Base-by-base conservation (phyloP, 2,888 invertebrate species). In the Amblyjoppa fuscipennis region DNA sequence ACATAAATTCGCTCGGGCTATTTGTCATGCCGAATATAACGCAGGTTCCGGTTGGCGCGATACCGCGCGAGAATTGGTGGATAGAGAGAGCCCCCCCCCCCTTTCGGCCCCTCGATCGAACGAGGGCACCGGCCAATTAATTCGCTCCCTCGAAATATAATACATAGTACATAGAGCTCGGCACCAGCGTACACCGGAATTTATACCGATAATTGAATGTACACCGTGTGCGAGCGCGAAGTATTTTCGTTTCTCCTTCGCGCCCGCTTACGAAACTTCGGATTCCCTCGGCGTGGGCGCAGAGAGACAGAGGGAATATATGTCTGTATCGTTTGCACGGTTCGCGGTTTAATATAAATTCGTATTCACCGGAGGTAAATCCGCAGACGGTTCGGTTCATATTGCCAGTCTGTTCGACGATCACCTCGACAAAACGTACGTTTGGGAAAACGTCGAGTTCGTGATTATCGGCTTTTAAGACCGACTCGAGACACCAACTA, bases 201-300 rank as follows among this genome's bases (percentile, higher is more conserved):
- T 86, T 84, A 81, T 85, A 79, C 69, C 79, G 83, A 81, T 85
- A 87, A 87, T 86, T 87, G 83, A 85, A 86, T 84, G 74, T 74
- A 86, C 76, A 77, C 38, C 53, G 59, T 78, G 64, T 45, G 74
- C 45, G 68, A 20, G 20, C 61, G 68, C 76, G 28, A 68, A 71
- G 76, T 76, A 84, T 84, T 74, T 68, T 38, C 34, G 38, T 56
- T 73, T 31, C 13, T 59, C 28, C 59, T 56, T 59, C 51, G 20
- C 53, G 20, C 0, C 25, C 56, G 53, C 38, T 77, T 77, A 25
- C 16, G 38, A 68, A 77, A 71, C 56, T 82, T 81, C 41, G 34
- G 31, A 41, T 25, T 41, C 25, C 61, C 28, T 51, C 31, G n/a
- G 25, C 16, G 38, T 53, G 34, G 3, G 3, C n/a, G 7, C 9